Base-by-base conservation (phyloP, 2,113 vertebrate genomes). In the Struthio camelus region DNA sequence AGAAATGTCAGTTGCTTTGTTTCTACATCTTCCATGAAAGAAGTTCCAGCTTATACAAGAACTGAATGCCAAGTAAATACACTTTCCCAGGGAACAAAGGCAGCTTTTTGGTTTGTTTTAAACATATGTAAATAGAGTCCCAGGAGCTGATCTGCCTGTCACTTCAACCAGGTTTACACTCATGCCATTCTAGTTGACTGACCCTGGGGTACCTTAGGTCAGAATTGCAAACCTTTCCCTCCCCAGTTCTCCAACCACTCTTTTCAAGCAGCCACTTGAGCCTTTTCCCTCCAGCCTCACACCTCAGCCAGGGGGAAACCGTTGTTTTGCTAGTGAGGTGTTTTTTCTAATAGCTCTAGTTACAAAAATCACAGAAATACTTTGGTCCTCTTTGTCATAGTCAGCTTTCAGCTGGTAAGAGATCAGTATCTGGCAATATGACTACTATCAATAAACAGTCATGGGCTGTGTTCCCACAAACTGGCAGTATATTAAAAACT, bases 1-100 rank as follows among this genome's bases (percentile, higher is more conserved):
- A 94, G 82, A 95, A 97, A 95, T 93, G 96, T 93, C 96, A 96
- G 90, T 79, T 89, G 62, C 95, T 96, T 90, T 80, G 90, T 90
- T 97, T 95, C 97, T 82, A 87, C 56, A 84, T 75, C 82, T 85
- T 73, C 95, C 54, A 34, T 77, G 78, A 88, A 92, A 75, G 72
- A 85, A 90, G 38, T 84, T 91, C 44, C 80, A 81, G 91, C 76
- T 83, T 34, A n/a, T 5, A 91, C 88, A 85, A 0, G 59, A 82
- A 79, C 76, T 88, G 90, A 93, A 92, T 96, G 87, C 91, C 89
- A 96, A 98, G 85, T 79, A 88, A 95, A 96, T 67, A 94, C 66
- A 85, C 86, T 88, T 96, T 96, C 76, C 87, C 30, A 46, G 50
- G 90, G 87, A 96, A 97, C 91, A 96, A 96, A 96, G 76, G 76